A percentile compares a stretch with the other conserved stretches of the same genome.
phyloP scores from a whole-genome alignment of 2,797 vertebrate species.

The Falco biarmicus region DNA sequence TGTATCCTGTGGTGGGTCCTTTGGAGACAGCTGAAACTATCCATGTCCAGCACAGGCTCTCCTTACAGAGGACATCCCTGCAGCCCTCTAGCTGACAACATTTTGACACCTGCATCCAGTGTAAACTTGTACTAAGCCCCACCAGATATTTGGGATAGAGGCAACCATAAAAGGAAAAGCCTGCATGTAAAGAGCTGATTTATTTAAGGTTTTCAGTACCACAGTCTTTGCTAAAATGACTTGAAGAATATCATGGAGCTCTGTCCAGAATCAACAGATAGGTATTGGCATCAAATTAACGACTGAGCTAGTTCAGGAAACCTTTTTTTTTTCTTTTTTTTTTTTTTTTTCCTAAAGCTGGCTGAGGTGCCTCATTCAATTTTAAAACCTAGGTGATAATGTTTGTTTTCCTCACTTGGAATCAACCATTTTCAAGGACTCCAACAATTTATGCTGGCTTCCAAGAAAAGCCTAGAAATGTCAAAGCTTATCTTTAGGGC shows the following conservation, averaged over 20 bases:
- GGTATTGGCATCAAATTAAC: background rate
- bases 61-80: background rate
- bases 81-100: fast-evolving
- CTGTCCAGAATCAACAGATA: background rate
- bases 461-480: background rate
- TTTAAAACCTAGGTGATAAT: background rate
- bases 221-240: background rate
- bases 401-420: background rate
- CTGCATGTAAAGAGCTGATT: background rate
- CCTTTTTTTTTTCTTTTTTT: too few relatives aligned
- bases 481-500: background rate
- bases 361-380: background rate
- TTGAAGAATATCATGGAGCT: background rate
- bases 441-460: background rate
- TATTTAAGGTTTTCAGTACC: background rate
- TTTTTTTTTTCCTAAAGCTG: background rate
- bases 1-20: background rate
- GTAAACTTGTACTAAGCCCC: background rate
- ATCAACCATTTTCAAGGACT: background rate
- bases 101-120: background rate
- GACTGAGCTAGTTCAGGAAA: background rate
- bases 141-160: background rate
- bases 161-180: background rate
- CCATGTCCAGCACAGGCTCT: background rate
- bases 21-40: background rate